Evolutionary conservation across 2,113 vertebrate genomes (phyloP).

Genomic region (Abramis brama): DNA sequence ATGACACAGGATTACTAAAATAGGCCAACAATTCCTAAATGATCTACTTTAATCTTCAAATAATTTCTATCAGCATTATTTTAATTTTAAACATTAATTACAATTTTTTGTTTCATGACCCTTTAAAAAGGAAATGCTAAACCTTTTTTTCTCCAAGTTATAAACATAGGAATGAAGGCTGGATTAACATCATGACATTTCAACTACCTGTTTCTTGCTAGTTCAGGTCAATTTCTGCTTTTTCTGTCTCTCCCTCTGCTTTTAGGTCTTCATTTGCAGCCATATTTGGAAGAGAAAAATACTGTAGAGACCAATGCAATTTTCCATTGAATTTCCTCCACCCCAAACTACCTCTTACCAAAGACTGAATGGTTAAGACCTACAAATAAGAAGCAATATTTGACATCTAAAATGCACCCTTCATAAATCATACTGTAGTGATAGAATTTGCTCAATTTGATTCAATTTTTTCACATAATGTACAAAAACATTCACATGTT

Average conservation of each 20-base stretch:
- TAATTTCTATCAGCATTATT: neutral
- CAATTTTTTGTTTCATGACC: neutral
- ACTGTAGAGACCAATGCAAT: neutral
- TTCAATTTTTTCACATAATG: neutral
- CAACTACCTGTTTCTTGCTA: neutral
- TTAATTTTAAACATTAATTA: neutral
- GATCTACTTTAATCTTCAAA: neutral
- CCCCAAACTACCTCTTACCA: conserved; percentile 24
- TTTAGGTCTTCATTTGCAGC: neutral
- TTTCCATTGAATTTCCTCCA: neutral
- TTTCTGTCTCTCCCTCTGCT: neutral
- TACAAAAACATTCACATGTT: neutral
- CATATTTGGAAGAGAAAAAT: neutral
- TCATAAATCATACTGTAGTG: neutral
- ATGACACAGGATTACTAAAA: neutral
- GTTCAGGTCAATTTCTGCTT: neutral
- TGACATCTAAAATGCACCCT: neutral
- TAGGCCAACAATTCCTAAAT: neutral
- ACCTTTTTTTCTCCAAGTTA: neutral
- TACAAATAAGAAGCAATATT: neutral
- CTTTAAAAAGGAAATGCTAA: neutral
- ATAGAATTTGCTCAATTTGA: neutral
- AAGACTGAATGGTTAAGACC: neutral
- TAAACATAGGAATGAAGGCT: neutral
- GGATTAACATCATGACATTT: neutral